Percentiles rank a stretch among this genome's conserved stretches.
These are phyloP conservation scores for Meriones unguiculatus DNA, from an alignment of 2,113 vertebrate genomes.

Conservation along the genomic window DNA sequence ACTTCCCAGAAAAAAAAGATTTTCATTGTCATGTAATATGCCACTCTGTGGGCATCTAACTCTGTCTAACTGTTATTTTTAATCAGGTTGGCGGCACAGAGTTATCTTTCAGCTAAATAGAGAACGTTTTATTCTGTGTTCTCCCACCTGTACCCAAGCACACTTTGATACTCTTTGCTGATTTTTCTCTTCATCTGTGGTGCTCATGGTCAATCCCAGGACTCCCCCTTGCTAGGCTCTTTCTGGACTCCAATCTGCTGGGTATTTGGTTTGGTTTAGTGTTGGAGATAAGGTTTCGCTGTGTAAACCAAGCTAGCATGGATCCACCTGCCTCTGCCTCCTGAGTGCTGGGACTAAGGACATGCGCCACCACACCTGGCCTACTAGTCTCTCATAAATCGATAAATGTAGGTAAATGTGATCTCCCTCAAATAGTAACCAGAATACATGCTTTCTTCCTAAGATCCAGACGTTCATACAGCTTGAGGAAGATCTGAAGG, in stretches of 20 bases:
- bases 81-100: neutral
- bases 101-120: neutral
- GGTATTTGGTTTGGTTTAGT: neutral
- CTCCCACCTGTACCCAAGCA: neutral
- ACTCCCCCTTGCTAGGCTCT: neutral
- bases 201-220: neutral
- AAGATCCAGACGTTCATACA: conserved; percentile 95
- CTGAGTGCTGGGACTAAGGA: neutral
- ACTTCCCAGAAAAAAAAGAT: too few relatives aligned
- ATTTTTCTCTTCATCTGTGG: neutral
- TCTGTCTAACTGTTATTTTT: neutral
- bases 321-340: neutral
- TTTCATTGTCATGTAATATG: neutral
- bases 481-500: conserved; percentile 92
- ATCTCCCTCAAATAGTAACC: neutral
- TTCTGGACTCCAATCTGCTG: neutral
- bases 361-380: fast-evolving
- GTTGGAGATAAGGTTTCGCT: neutral
- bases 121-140: neutral
- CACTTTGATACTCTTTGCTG: neutral
- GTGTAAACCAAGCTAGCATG: neutral
- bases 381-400: neutral
- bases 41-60: neutral
- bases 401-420: neutral
- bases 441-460: conserved; percentile 22